phyloP scores from a whole-genome alignment of 2,888 invertebrate genomes.

The Drosophila merina region DNA sequence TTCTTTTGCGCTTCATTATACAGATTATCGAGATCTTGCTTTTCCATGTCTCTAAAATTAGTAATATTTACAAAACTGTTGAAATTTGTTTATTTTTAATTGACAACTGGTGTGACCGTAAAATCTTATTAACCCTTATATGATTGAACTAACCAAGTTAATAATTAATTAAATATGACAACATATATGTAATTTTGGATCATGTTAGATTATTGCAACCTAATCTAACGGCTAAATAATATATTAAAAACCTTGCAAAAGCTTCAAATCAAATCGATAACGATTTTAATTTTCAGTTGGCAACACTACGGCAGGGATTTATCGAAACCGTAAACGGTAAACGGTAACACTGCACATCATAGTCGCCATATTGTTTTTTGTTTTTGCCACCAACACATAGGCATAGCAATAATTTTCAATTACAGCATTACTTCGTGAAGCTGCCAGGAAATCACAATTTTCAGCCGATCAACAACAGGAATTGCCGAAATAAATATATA shows the following conservation, averaged over 20 bases:
- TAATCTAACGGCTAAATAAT: neutral
- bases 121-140: neutral
- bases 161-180: neutral
- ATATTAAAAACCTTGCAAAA: neutral
- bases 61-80: conserved; percentile 23
- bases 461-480: conserved; percentile 57
- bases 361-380: conserved; percentile 1
- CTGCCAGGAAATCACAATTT: conserved; percentile 53
- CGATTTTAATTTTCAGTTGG: neutral
- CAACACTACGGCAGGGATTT: neutral
- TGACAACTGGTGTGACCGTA: conserved; percentile 24
- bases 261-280: neutral
- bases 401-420: conserved; percentile 3
- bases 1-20: conserved; percentile 86
- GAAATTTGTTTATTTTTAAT: conserved; percentile 29
- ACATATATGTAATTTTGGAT: neutral
- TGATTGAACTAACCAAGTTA: neutral
- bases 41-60: conserved; percentile 26
- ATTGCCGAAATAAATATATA: conserved; percentile 67
- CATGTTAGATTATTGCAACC: neutral
- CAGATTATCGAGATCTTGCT: conserved; percentile 56
- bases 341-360: neutral
- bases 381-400: neutral
- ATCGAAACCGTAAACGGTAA: neutral
- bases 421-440: conserved; percentile 47